Evolutionary conservation across 2,888 invertebrate species (phyloP).

Genomic region (Drosophila pseudotakahashii): DNA sequence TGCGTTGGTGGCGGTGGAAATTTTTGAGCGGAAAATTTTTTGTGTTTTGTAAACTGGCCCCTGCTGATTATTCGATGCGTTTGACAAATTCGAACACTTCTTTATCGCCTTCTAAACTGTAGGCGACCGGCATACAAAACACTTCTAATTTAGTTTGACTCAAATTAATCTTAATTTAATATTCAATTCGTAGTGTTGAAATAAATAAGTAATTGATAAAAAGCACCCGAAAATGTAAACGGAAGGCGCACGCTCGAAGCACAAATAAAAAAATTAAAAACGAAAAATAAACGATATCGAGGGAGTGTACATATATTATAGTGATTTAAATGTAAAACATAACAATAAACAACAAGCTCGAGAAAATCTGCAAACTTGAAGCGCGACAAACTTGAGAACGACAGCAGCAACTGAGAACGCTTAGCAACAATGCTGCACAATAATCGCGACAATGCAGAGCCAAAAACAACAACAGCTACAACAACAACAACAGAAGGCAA

Average conservation of each 20-base stretch:
- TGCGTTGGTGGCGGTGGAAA: conserved; percentile 52
- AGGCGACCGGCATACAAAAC: not conserved
- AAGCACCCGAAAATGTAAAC: conserved; percentile 63
- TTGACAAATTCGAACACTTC: conserved; percentile 35
- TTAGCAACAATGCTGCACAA: conserved; percentile 69
- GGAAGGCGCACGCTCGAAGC: conserved; percentile 28
- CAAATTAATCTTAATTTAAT: not conserved
- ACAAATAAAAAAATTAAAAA: conserved; percentile 22
- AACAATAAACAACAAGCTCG: conserved; percentile 13
- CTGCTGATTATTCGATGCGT: conserved; percentile 57
- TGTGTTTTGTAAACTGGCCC: conserved; percentile 42
- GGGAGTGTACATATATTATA: conserved; percentile 18
- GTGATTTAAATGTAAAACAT: conserved; percentile 37
- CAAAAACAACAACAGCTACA: conserved; percentile 56
- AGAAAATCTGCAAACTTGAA: conserved; percentile 19
- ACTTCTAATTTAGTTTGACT: conserved; percentile 5
- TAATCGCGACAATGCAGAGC: conserved; percentile 60
- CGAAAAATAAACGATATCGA: conserved; percentile 31
- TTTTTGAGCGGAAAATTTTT: conserved; percentile 59
- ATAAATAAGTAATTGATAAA: conserved; percentile 52
- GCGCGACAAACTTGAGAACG: conserved; percentile 17
- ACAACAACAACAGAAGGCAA: conserved; percentile 58
- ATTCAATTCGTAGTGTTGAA: conserved; percentile 46
- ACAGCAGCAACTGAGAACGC: conserved; percentile 34
- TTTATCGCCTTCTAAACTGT: conserved; percentile 11